These are phyloP conservation scores for Vespertilio murinus DNA, from an alignment of 2,797 vertebrate genomes.

Conservation along the genomic window DNA sequence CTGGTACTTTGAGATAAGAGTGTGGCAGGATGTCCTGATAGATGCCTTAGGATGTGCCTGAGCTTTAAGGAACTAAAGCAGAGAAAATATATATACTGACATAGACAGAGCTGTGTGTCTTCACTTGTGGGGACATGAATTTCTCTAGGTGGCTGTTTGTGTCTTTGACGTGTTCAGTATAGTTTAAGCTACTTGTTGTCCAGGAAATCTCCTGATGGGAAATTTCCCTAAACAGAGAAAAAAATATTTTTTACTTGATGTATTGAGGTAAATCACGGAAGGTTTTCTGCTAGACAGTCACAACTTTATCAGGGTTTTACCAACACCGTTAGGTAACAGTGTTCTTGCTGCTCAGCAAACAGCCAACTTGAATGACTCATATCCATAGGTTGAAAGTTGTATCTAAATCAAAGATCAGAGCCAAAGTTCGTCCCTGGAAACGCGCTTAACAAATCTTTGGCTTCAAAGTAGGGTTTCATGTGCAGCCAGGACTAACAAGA, in stretches of 20 bases:
- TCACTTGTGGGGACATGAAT: not conserved
- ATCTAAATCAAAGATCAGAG: slow-evolving; percentile 57
- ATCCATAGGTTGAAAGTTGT: slow-evolving; percentile 50
- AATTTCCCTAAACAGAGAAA: slow-evolving; percentile 4
- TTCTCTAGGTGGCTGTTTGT: not conserved
- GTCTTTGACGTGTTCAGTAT: not conserved
- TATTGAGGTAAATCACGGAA: not conserved
- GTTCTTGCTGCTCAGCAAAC: not conserved
- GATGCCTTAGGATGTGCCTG: not conserved
- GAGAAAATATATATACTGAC: not conserved
- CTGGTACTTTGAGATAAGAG: not conserved
- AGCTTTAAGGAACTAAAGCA: not conserved
- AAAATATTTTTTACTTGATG: not conserved
- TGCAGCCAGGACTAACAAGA: slow-evolving; percentile 54
- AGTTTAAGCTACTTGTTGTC: not conserved
- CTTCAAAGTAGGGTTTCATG: slow-evolving; percentile 50
- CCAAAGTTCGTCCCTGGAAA: slow-evolving; percentile 25
- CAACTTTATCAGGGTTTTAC: not conserved
- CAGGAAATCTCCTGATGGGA: slow-evolving; percentile 20
- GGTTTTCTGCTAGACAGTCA: not conserved
- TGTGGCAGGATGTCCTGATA: not conserved
- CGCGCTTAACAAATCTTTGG: slow-evolving; percentile 52
- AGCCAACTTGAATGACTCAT: not conserved
- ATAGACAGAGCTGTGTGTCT: not conserved
- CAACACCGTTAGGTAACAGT: not conserved